A percentile compares a stretch with the other conserved stretches of the same genome.
Evolutionary conservation across 2,888 invertebrate genomes (phyloP).

Genomic region (Nephrotoma flavescens): DNA sequence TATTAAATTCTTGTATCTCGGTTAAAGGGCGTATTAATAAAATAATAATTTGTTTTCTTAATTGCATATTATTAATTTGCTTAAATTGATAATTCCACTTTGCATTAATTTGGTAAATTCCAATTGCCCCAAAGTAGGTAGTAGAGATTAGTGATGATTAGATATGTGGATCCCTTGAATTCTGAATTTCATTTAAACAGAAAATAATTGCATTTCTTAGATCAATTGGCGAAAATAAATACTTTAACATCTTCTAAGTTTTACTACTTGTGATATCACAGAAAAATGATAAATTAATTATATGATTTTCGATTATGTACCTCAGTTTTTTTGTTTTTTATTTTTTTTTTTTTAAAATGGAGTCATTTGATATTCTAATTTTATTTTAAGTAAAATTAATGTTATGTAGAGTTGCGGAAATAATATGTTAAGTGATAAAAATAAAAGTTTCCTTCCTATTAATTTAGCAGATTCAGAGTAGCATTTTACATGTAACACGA

Average conservation of each 20-base stretch:
- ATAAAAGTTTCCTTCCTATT: constrained; percentile 1
- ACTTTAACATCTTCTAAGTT: neutral
- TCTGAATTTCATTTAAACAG: neutral
- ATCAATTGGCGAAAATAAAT: neutral
- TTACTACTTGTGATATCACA: neutral
- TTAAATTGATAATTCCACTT: neutral
- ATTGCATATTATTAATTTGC: neutral
- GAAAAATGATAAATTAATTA: neutral
- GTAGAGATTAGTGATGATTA: neutral
- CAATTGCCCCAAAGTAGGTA: neutral
- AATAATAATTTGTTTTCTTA: neutral
- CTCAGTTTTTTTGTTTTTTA: neutral
- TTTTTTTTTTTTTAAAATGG: neutral
- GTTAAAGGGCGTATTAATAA: neutral
- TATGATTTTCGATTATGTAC: neutral
- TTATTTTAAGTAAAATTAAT: neutral
- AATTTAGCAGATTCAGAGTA: neutral
- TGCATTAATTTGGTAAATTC: neutral
- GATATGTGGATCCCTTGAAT: neutral
- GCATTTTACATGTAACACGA: neutral
- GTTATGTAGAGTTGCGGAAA: neutral
- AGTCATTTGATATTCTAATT: neutral
- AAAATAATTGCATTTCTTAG: neutral
- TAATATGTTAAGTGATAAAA: neutral
- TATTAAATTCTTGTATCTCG: neutral